These are phyloP conservation scores for Tapera naevia DNA, from an alignment of 2,797 vertebrate species.

Conservation along the genomic window DNA sequence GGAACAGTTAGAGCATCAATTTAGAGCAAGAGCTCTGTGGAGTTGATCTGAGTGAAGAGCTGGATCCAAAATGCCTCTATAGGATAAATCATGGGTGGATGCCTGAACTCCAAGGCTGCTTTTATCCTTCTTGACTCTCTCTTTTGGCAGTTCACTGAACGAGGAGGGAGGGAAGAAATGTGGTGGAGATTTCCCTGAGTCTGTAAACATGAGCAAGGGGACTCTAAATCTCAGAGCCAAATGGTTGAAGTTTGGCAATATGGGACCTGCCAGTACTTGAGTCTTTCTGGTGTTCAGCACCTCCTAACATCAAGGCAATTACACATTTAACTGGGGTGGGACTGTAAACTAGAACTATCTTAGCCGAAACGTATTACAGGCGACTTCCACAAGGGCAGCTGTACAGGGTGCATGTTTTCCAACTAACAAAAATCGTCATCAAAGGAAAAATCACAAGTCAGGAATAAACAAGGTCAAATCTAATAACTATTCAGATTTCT, in stretches of 20 bases:
- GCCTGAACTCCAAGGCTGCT: background rate
- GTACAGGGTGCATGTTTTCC: background rate
- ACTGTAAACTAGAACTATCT: background rate
- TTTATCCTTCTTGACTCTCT: background rate
- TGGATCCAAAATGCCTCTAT: background rate
- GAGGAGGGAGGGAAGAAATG: background rate
- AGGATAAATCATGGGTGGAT: background rate
- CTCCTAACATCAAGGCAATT: background rate
- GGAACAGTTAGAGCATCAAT: rapidly evolving
- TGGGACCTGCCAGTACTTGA: background rate
- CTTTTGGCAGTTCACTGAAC: background rate
- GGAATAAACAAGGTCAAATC: background rate
- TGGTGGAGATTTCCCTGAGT: background rate
- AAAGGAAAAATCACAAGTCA: background rate
- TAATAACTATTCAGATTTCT: background rate
- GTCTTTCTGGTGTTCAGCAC: background rate
- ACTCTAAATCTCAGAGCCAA: background rate
- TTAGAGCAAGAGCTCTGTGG: background rate
- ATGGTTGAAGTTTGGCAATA: background rate
- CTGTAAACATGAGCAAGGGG: background rate
- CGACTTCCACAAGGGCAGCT: background rate
- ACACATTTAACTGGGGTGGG: background rate
- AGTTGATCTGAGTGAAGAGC: background rate
- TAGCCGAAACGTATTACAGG: background rate
- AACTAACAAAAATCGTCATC: background rate